Conservation (phyloP, 2,888 invertebrate species). For the Cerceris rybyensis region DNA sequence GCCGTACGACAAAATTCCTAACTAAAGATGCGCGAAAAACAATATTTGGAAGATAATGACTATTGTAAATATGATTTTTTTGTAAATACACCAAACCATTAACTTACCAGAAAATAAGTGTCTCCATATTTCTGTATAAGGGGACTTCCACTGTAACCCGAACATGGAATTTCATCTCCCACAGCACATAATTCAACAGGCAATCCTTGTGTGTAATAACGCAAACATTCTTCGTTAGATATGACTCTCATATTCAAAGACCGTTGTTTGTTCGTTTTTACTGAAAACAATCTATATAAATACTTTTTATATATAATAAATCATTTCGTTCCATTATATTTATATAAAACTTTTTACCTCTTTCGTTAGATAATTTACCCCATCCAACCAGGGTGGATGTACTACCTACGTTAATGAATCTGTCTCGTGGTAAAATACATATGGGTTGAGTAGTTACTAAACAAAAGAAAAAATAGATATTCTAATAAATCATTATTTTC, state of each 20-base stretch:
- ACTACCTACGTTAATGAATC: constrained; percentile 75
- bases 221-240: constrained; percentile 86
- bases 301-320: background rate
- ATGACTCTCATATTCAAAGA: constrained; percentile 86
- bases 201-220: constrained; percentile 85
- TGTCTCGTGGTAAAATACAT: constrained; percentile 84
- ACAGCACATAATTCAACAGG: constrained; percentile 89
- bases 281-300: constrained; percentile 57
- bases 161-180: constrained; percentile 88
- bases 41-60: constrained; percentile 8
- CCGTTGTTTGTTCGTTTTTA: constrained; percentile 83
- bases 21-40: constrained; percentile 81
- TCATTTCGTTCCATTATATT: background rate
- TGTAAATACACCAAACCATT: constrained; percentile 15
- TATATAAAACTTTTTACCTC: constrained; percentile 75
- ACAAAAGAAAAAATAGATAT: constrained; percentile 59
- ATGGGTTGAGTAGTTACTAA: constrained; percentile 90
- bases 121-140: constrained; percentile 86
- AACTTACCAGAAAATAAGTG: constrained; percentile 85
- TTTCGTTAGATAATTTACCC: constrained; percentile 87
- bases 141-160: constrained; percentile 91
- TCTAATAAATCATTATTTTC: constrained; percentile 10
- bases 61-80: constrained; percentile 14
- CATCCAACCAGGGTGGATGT: constrained; percentile 87
- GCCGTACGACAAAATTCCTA: constrained; percentile 91